These are phyloP conservation scores for Apistogramma diplotaenia DNA, from an alignment of 2,113 vertebrate species.

Conservation along the genomic window DNA sequence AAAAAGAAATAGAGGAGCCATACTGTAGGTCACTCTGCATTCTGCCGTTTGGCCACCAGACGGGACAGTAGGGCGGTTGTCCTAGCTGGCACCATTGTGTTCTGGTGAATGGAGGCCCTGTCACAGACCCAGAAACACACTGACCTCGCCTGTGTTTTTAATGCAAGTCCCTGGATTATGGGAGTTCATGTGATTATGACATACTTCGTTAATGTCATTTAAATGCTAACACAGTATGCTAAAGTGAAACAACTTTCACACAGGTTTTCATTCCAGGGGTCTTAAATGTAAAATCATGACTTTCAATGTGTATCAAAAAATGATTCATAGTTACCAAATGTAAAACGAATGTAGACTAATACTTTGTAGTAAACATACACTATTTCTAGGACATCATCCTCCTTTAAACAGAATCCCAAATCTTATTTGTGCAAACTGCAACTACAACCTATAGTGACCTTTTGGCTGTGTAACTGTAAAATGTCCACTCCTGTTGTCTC, in stretches of 20 bases:
- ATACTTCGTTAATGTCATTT: neutral
- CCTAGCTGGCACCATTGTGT: conserved; percentile 67
- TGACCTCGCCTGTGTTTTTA: conserved; percentile 25
- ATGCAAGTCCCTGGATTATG: neutral
- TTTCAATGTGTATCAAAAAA: neutral
- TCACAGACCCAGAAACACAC: conserved; percentile 48
- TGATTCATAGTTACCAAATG: neutral
- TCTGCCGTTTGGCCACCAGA: conserved; percentile 57
- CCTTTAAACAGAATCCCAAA: neutral
- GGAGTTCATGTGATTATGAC: neutral
- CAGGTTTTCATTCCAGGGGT: neutral
- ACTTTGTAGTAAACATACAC: neutral
- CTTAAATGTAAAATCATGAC: neutral
- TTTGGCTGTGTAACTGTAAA: neutral
- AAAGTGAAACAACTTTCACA: neutral
- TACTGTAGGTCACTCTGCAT: conserved; percentile 56
- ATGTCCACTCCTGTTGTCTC: neutral
- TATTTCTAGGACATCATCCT: neutral
- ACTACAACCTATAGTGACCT: neutral
- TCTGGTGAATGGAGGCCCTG: conserved; percentile 60
- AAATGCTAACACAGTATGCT: neutral
- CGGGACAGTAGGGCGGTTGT: conserved; percentile 62
- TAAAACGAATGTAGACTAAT: neutral
- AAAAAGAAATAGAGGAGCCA: conserved; percentile 8
- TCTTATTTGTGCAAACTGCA: neutral